Conservation (phyloP, 2,888 invertebrate genomes). For the Lamellibrachia columna region DNA sequence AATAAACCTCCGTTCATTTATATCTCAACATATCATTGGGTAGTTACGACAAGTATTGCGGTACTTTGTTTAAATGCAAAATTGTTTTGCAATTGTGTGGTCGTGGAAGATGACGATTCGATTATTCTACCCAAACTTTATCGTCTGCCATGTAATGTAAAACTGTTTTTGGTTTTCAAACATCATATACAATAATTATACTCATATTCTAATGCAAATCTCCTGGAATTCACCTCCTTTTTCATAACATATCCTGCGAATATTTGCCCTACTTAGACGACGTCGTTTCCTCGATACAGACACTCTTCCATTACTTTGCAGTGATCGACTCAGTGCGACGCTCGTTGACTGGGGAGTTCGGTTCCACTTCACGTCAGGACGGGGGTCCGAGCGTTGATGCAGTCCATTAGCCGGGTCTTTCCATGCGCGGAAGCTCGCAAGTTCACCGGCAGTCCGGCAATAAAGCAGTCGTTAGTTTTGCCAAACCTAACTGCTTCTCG, state of each 20-base stretch:
- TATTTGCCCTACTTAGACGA: background rate
- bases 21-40: too few species aligned
- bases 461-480: conserved; percentile 6
- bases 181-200: background rate
- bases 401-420: conserved; percentile 1
- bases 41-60: too few species aligned
- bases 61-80: too few species aligned
- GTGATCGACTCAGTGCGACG: background rate
- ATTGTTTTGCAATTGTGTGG: too few species aligned
- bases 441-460: background rate
- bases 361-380: background rate
- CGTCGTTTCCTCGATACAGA: background rate
- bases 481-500: background rate
- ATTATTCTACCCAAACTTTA: too few species aligned
- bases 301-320: background rate
- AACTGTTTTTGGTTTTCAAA: too few species aligned
- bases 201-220: background rate
- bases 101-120: too few species aligned
- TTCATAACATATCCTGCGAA: background rate
- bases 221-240: background rate
- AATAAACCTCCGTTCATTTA: too few species aligned
- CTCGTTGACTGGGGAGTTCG: background rate
- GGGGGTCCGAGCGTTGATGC: background rate
- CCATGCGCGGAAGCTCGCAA: background rate
- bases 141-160: too few species aligned